phyloP scores from a whole-genome alignment of 2,888 invertebrate genomes.

The Sepioteuthis lessoniana region DNA sequence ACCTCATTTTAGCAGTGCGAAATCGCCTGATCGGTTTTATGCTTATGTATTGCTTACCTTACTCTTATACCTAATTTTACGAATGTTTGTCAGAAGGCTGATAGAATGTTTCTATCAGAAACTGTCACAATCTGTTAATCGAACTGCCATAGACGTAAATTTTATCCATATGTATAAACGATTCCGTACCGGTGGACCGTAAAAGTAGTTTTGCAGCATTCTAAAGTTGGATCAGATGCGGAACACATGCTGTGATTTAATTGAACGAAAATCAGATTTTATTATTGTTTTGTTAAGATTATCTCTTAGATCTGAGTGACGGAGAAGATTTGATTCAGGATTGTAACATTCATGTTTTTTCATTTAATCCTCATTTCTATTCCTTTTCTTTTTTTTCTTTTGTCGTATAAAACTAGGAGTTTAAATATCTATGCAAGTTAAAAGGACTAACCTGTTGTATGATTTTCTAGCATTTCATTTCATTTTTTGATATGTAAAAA shows the following conservation, averaged over 20 bases:
- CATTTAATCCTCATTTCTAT: no score
- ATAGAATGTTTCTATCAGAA: neutral
- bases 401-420: no score
- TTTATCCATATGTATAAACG: neutral
- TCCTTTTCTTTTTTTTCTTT: no score
- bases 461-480: no score
- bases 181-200: neutral
- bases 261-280: constrained; percentile 16
- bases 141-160: neutral
- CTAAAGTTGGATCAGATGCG: neutral
- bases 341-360: no score
- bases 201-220: neutral
- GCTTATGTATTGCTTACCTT: neutral
- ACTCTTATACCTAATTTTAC: neutral
- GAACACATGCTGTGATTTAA: neutral
- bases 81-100: neutral
- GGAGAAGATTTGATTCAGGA: neutral
- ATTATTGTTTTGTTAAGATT: neutral
- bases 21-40: no score
- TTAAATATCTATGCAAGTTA: no score
- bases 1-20: no score
- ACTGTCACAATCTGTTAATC: neutral
- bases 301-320: neutral
- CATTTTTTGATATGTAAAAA: no score
- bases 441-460: no score